Percentiles rank a stretch among this genome's conserved stretches.
phyloP scores from a whole-genome alignment of 2,797 vertebrate species.

The Sciurus vulgaris region DNA sequence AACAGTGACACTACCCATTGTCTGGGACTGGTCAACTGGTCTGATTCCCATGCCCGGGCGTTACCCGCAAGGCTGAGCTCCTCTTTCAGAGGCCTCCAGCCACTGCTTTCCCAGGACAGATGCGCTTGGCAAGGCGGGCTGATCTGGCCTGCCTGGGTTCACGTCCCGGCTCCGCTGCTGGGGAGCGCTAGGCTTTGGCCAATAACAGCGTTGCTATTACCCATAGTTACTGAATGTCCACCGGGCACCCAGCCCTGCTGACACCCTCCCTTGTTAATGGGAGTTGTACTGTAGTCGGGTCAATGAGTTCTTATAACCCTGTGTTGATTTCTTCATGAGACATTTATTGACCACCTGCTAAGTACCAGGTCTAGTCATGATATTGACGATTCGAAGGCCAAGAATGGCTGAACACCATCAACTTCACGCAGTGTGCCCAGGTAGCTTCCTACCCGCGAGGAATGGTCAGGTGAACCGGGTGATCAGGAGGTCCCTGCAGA shows the following conservation, averaged over 20 bases:
- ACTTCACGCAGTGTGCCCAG: accelerated
- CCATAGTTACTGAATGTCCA: not conserved
- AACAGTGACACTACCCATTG: not conserved
- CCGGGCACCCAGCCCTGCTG: not conserved
- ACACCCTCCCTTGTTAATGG: too few relatives aligned
- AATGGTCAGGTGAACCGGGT: not conserved
- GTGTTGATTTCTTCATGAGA: not conserved
- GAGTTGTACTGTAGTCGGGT: not conserved
- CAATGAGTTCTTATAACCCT: not conserved
- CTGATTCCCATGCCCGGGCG: not conserved
- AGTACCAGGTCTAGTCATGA: not conserved
- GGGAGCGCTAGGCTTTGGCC: not conserved
- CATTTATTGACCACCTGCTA: not conserved
- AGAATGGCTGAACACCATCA: not conserved
- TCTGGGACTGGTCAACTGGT: not conserved
- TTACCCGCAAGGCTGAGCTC: not conserved
- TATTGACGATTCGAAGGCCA: not conserved
- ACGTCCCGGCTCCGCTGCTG: not conserved
- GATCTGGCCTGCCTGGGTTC: not conserved
- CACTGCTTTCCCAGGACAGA: not conserved
- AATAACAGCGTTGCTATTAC: too few relatives aligned
- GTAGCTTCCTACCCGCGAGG: not conserved
- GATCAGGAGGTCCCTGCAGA: accelerated
- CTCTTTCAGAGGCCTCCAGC: not conserved
- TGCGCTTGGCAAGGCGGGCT: not conserved